These are phyloP conservation scores for Limnephilus rhombicus DNA, from an alignment of 2,888 invertebrate species.

Conservation along the genomic window DNA sequence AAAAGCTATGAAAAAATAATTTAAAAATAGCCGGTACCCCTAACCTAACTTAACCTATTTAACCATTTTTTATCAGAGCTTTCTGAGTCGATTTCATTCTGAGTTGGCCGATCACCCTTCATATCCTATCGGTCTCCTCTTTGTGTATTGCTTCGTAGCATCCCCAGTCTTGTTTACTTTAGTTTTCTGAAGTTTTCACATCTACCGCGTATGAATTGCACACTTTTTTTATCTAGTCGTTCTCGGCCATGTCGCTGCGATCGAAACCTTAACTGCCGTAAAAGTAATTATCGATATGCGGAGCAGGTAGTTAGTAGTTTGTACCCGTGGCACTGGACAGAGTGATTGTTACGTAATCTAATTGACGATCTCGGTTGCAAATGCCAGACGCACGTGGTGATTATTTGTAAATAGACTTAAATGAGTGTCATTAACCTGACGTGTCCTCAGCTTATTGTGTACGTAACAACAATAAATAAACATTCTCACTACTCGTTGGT, in stretches of 20 bases:
- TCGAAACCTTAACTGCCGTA: neutral
- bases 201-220: no score
- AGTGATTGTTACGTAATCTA: neutral
- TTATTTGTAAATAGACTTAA: constrained; percentile 31
- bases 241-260: neutral
- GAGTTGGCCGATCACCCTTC: no score
- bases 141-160: no score
- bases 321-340: neutral
- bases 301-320: neutral
- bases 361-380: constrained; percentile 13
- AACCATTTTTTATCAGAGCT: no score
- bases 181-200: no score
- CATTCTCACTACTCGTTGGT: constrained; percentile 34
- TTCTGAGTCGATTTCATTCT: no score
- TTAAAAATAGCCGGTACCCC: no score
- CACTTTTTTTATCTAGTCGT: neutral
- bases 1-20: no score
- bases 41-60: no score
- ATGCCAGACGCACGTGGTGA: constrained; percentile 31
- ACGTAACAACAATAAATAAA: constrained; percentile 45
- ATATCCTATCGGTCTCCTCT: no score
- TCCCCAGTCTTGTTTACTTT: no score
- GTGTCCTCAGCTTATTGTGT: constrained; percentile 42
- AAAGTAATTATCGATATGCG: neutral
- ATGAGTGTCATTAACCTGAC: constrained; percentile 43